phyloP scores from a whole-genome alignment of 1,140 invertebrate species.

The Bombus balteatus region DNA sequence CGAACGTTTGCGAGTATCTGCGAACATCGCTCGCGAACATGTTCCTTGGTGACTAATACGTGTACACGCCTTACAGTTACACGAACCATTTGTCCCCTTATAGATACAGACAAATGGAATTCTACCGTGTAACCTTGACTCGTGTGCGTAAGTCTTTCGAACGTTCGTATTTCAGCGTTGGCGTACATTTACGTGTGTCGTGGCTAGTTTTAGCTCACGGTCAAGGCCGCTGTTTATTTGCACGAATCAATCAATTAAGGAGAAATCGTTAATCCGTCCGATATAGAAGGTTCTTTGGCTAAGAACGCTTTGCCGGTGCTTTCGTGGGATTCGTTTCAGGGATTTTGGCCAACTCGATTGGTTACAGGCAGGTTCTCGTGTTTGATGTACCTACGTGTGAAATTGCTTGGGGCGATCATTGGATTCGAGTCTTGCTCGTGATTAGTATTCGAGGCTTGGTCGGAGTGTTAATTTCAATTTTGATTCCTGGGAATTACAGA shows the following conservation, averaged over 20 bases:
- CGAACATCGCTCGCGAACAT: no score
- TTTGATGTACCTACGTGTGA: not conserved
- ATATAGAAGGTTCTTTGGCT: not conserved
- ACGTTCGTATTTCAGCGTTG: no score
- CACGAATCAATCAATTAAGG: constrained; percentile 24
- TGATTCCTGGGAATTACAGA: not conserved
- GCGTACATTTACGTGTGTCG: not conserved
- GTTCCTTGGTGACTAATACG: no score
- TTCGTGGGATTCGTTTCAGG: not conserved
- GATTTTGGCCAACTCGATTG: not conserved
- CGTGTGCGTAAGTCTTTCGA: not conserved
- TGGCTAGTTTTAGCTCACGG: constrained; percentile 15
- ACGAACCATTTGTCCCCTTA: not conserved
- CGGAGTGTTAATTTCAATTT: not conserved
- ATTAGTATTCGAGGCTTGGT: not conserved
- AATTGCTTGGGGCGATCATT: not conserved
- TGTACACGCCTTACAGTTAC: not conserved
- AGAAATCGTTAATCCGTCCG: constrained; percentile 16
- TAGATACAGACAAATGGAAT: not conserved
- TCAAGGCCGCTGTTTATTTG: constrained; percentile 19
- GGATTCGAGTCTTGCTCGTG: not conserved
- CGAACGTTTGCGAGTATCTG: not conserved
- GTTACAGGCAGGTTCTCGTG: not conserved
- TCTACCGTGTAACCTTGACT: not conserved
- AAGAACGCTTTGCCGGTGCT: not conserved